Conservation (phyloP, 2,888 invertebrate species). For the Phengaris arion region DNA sequence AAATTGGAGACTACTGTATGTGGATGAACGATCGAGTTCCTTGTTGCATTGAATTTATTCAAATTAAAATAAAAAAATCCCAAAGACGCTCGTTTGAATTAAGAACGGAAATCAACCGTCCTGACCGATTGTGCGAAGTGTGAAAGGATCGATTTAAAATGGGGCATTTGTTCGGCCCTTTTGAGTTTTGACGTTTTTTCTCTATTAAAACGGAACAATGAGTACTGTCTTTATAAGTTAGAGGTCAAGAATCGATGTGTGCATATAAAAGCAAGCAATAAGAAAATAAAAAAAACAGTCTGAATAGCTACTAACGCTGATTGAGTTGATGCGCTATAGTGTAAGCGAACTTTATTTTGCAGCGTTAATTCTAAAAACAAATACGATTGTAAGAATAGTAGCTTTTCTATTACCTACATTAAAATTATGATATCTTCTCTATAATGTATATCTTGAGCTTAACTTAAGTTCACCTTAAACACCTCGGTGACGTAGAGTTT, state of each 20-base stretch:
- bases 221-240: conserved; percentile 28
- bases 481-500: not conserved
- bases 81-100: conserved; percentile 72
- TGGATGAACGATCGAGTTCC: conserved; percentile 71
- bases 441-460: too few relatives aligned
- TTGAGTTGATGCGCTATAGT: not conserved
- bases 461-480: too few relatives aligned
- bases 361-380: too few relatives aligned
- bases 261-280: conserved; percentile 31
- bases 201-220: conserved; percentile 40
- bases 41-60: conserved; percentile 44
- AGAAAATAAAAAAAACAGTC: conserved; percentile 41
- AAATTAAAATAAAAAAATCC: conserved; percentile 55
- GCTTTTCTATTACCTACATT: too few relatives aligned
- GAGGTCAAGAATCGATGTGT: conserved; percentile 23
- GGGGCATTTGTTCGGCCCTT: conserved; percentile 60
- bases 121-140: conserved; percentile 72
- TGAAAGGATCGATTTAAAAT: conserved; percentile 76
- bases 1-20: conserved; percentile 69
- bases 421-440: too few relatives aligned
- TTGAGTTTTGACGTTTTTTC: conserved; percentile 66
- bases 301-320: not conserved
- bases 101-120: conserved; percentile 79
- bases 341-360: not conserved
- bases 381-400: too few relatives aligned